A percentile compares a stretch with the other conserved stretches of the same genome.
Conservation (phyloP, 1,140 invertebrate species). For the Probaryconus sp. region DNA sequence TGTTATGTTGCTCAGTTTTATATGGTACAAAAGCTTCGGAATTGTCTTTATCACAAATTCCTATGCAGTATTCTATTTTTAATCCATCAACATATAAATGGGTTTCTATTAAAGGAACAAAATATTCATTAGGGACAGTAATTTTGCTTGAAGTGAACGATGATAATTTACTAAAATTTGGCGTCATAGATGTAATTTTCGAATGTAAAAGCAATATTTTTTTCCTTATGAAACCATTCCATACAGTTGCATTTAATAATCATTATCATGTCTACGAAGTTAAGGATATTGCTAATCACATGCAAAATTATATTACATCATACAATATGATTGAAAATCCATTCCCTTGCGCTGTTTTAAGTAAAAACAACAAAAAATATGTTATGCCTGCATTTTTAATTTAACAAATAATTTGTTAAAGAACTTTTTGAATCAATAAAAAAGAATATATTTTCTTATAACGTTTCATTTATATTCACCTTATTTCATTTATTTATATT, state of each 20-base stretch:
- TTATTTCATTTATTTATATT: no score
- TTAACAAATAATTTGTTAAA: no score
- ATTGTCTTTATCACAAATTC: not conserved
- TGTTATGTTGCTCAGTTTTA: not conserved
- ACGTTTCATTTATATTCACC: no score
- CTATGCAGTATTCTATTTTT: conserved; percentile 1
- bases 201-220: not conserved
- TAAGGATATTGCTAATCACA: not conserved
- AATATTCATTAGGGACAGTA: conserved; percentile 7
- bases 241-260: conserved; percentile 5
- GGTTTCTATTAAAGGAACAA: conserved; percentile 17
- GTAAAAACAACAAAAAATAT: conserved; percentile 7
- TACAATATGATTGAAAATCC: conserved; percentile 14
- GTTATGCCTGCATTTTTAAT: conserved; percentile 13
- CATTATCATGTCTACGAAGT: conserved; percentile 8
- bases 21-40: conserved; percentile 15
- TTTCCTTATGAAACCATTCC: conserved; percentile 1
- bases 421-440: no score
- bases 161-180: conserved; percentile 18
- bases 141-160: conserved; percentile 17
- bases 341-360: conserved; percentile 12
- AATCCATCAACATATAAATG: conserved; percentile 4
- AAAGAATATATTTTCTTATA: no score
- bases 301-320: not conserved
- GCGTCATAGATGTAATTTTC: conserved; percentile 14